Evolutionary conservation across 2,888 invertebrate genomes (phyloP).

Genomic region (Mesochorus sp.): DNA sequence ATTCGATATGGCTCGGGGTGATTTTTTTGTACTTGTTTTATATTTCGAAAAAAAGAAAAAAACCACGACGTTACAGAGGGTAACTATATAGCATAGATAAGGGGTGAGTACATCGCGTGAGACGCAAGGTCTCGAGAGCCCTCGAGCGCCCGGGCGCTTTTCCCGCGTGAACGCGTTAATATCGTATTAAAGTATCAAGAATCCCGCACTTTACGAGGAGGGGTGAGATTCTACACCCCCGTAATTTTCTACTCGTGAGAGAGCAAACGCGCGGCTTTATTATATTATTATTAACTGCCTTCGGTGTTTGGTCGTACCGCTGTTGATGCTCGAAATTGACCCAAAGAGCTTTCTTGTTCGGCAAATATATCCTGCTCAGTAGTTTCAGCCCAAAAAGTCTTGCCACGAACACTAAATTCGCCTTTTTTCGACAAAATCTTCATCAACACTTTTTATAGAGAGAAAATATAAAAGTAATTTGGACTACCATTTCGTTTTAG

Average conservation of each 20-base stretch:
- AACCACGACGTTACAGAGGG: not conserved
- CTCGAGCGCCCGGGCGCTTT: conserved; percentile 14
- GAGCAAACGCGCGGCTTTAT: conserved; percentile 21
- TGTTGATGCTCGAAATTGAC: not conserved
- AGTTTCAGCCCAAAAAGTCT: too few species aligned
- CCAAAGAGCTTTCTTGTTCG: not conserved
- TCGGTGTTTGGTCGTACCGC: not conserved
- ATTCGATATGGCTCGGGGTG: not conserved
- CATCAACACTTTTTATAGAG: too few species aligned
- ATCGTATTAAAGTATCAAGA: conserved; percentile 40
- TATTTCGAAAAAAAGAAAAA: not conserved
- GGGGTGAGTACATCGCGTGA: conserved; percentile 53
- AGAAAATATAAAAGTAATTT: too few species aligned
- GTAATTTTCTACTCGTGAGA: conserved; percentile 28
- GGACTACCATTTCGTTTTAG: too few species aligned
- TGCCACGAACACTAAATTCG: too few species aligned
- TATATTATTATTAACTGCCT: not conserved
- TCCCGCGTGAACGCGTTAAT: conserved; percentile 33
- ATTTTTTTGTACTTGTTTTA: not conserved
- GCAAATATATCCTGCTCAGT: too few species aligned
- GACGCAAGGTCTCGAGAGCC: conserved; percentile 49
- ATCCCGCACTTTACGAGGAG: conserved; percentile 44
- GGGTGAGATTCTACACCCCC: not conserved
- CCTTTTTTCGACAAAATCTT: too few species aligned
- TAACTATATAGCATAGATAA: too few species aligned